Conservation (phyloP, 2,888 invertebrate species). For the Lumbricus terrestris region DNA sequence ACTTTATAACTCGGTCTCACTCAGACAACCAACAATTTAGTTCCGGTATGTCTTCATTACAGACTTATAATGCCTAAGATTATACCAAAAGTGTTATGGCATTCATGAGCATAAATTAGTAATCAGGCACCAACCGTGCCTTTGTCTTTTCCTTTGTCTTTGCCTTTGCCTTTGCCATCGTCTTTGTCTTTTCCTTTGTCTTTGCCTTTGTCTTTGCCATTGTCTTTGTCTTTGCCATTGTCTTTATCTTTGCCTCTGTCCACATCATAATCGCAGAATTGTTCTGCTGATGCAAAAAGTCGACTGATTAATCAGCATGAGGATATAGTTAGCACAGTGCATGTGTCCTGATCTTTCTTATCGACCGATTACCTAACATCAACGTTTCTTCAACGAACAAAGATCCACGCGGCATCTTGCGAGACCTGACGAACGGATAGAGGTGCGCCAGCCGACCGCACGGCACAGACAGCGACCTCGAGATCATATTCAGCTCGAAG, state of each 20-base stretch:
- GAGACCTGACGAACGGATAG: slow-evolving; percentile 9
- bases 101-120: not conserved
- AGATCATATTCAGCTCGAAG: not conserved
- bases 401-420: not conserved
- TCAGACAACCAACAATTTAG: too few species aligned
- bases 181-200: too few species aligned
- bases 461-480: not conserved
- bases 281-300: not conserved
- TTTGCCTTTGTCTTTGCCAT: too few species aligned
- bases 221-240: too few species aligned
- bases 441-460: slow-evolving; percentile 19
- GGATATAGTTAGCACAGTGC: not conserved
- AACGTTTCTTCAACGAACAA: not conserved
- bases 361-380: not conserved
- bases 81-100: not conserved
- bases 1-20: too few species aligned
- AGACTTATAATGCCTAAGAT: not conserved
- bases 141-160: too few species aligned
- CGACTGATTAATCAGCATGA: not conserved
- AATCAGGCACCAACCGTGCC: too few species aligned
- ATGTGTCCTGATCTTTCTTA: not conserved
- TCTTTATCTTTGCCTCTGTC: too few species aligned
- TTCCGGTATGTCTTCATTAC: too few species aligned
- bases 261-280: not conserved
- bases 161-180: too few species aligned